phyloP scores from a whole-genome alignment of 2,797 vertebrate species.

The Sebastes flavidus region DNA sequence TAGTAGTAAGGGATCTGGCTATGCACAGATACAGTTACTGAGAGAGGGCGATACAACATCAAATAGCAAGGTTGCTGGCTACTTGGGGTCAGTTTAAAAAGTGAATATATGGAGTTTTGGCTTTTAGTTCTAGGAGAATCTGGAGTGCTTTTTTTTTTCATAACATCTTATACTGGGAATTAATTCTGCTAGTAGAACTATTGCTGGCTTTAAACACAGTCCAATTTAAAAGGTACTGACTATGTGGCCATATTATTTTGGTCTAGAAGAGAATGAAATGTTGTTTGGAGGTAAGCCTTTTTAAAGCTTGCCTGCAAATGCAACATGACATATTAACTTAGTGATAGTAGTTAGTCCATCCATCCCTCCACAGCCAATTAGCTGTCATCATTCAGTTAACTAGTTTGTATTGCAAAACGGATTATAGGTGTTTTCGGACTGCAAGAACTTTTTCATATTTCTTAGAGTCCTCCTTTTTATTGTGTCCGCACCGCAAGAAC shows the following conservation, averaged over 20 bases:
- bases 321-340: not conserved
- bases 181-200: not conserved
- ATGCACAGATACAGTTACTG: slow-evolving; percentile 34
- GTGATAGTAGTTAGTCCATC: not conserved
- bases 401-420: not conserved
- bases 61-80: not conserved
- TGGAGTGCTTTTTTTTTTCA: not conserved
- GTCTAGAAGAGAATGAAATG: not conserved
- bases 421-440: not conserved
- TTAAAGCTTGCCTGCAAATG: not conserved
- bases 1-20: slow-evolving; percentile 44
- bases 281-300: not conserved
- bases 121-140: not conserved
- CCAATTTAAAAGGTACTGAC: not conserved
- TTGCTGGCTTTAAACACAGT: not conserved
- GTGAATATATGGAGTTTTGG: not conserved
- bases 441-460: too few species aligned
- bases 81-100: not conserved
- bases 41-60: slow-evolving; percentile 13
- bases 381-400: not conserved
- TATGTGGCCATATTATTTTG: not conserved
- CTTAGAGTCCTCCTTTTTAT: too few species aligned
- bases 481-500: too few species aligned
- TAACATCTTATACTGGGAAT: not conserved
- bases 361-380: not conserved